Percentiles rank a stretch among this genome's conserved stretches.
Conservation (phyloP, 2,888 invertebrate genomes). For the Leptura quadrifasciata region DNA sequence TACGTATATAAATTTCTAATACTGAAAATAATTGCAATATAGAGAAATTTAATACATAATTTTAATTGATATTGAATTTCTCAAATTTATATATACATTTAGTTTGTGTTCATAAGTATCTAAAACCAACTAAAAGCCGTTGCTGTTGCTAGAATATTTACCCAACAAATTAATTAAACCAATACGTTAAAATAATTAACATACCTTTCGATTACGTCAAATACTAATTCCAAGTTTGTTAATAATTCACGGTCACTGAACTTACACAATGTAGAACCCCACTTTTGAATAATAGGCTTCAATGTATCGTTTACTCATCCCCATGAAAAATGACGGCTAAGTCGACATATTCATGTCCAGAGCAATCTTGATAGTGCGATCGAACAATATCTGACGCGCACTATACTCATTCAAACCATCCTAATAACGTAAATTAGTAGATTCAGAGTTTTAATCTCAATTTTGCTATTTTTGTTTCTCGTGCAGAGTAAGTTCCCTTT, state of each 20-base stretch:
- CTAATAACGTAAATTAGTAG: slow-evolving; percentile 52
- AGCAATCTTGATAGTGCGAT: slow-evolving; percentile 60
- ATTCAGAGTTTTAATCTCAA: slow-evolving; percentile 31
- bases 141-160: neutral
- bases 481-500: too few species aligned
- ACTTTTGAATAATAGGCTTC: slow-evolving; percentile 16
- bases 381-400: slow-evolving; percentile 56
- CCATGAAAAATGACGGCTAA: slow-evolving; percentile 52
- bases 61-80: slow-evolving; percentile 34
- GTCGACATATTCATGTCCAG: slow-evolving; percentile 53
- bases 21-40: slow-evolving; percentile 22
- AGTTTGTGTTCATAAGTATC: neutral
- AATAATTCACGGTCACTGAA: slow-evolving; percentile 17
- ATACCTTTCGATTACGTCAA: slow-evolving; percentile 14
- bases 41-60: slow-evolving; percentile 18
- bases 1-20: neutral
- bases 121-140: neutral
- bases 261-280: slow-evolving; percentile 9
- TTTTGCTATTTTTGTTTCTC: too few species aligned
- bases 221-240: neutral
- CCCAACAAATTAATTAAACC: neutral
- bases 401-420: slow-evolving; percentile 50
- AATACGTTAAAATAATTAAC: slow-evolving; percentile 21
- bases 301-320: slow-evolving; percentile 44
- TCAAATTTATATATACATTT: neutral